Conservation (phyloP, 1,140 invertebrate genomes). For the Fopius arisanus region DNA sequence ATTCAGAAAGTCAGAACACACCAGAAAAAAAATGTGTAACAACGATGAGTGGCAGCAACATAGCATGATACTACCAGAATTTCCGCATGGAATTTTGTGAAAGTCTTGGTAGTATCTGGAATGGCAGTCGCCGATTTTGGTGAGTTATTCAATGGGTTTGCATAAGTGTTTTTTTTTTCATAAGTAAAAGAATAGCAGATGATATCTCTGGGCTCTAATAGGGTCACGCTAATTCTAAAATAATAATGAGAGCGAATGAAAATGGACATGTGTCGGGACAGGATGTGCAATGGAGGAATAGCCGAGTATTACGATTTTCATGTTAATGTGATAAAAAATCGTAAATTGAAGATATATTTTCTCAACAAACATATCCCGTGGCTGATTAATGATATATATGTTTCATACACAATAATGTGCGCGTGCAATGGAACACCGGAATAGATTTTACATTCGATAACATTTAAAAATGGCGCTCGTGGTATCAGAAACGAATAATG, state of each 20-base stretch:
- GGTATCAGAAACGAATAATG: conserved; percentile 1
- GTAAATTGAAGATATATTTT: conserved; percentile 56
- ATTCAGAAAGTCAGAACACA: conserved; percentile 68
- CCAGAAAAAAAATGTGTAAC: conserved; percentile 68
- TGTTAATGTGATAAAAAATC: conserved; percentile 30
- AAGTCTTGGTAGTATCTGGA: conserved; percentile 56
- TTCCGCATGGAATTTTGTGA: conserved; percentile 58
- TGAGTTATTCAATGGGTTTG: conserved; percentile 32
- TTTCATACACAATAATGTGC: conserved; percentile 25
- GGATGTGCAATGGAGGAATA: background rate
- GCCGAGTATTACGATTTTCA: background rate
- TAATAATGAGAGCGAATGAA: background rate
- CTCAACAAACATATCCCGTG: conserved; percentile 60
- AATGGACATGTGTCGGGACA: background rate
- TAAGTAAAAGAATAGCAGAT: background rate
- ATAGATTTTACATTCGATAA: background rate
- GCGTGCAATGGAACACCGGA: conserved; percentile 13
- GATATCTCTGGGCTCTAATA: background rate
- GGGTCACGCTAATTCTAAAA: background rate
- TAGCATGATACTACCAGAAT: conserved; percentile 70
- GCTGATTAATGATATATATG: conserved; percentile 25
- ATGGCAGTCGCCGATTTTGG: conserved; percentile 57
- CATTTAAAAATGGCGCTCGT: background rate
- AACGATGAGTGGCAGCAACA: conserved; percentile 74
- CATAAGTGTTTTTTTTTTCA: conserved; percentile 7